phyloP scores from a whole-genome alignment of 2,797 vertebrate genomes.

The Clamator glandarius region DNA sequence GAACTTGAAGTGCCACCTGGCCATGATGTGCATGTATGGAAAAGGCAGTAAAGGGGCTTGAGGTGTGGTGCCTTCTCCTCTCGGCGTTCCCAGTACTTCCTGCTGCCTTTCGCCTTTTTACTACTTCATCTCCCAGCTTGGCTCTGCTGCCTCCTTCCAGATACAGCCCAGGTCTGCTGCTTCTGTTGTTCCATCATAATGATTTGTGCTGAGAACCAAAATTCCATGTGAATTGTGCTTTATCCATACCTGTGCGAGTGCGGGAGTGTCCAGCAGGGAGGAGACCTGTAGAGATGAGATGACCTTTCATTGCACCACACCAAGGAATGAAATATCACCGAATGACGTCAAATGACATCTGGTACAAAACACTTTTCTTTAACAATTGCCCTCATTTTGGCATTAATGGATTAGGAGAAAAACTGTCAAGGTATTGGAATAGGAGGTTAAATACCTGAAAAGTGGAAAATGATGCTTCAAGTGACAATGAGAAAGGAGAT shows the following conservation, averaged over 20 bases:
- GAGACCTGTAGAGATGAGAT: not conserved
- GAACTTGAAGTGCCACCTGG: not conserved
- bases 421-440: not conserved
- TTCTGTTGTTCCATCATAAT: rapidly evolving
- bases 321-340: not conserved
- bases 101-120: not conserved
- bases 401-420: not conserved
- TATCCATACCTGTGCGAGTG: rapidly evolving
- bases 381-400: not conserved
- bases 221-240: not conserved
- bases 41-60: not conserved
- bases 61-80: not conserved
- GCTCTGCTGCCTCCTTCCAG: not conserved
- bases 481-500: not conserved
- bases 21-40: not conserved
- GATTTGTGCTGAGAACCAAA: not conserved
- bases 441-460: not conserved
- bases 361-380: not conserved
- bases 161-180: not conserved
- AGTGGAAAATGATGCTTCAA: not conserved
- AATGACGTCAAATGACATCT: rapidly evolving
- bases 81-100: not conserved
- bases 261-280: not conserved
- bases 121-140: not conserved
- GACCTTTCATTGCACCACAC: not conserved